These are phyloP conservation scores for Psettodes erumei DNA, from an alignment of 2,113 vertebrate genomes.

Conservation along the genomic window DNA sequence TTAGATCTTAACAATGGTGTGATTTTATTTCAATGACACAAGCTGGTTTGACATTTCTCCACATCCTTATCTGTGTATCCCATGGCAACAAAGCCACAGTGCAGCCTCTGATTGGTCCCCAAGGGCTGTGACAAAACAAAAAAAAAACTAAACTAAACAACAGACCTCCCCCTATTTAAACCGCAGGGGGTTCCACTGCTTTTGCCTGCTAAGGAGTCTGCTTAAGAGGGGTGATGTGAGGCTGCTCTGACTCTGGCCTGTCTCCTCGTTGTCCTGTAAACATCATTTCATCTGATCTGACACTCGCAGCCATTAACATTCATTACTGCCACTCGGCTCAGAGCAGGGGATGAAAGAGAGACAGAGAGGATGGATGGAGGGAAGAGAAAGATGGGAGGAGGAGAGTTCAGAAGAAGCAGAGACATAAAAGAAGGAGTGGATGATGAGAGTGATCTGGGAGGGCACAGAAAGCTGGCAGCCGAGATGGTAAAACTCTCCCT, in stretches of 20 bases:
- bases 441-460: constrained; percentile 49
- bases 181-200: constrained; percentile 49
- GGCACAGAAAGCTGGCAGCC: constrained; percentile 29
- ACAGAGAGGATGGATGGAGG: constrained; percentile 36
- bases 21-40: constrained; percentile 48
- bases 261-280: constrained; percentile 63
- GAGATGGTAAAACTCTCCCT: constrained; percentile 37
- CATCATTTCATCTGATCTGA: constrained; percentile 69
- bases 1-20: constrained; percentile 47
- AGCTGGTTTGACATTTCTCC: constrained; percentile 64
- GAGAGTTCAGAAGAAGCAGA: constrained; percentile 56
- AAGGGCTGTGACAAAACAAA: constrained; percentile 24
- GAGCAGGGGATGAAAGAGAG: constrained; percentile 60
- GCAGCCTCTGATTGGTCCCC: constrained; percentile 70
- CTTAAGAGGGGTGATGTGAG: constrained; percentile 43
- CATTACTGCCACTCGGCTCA: constrained; percentile 63
- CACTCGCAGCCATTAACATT: constrained; percentile 72
- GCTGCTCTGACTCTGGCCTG: constrained; percentile 52
- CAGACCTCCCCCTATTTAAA: constrained; percentile 60
- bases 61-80: constrained; percentile 71
- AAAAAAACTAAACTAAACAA: too few relatives aligned
- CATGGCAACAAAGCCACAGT: constrained; percentile 77
- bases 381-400: constrained; percentile 49
- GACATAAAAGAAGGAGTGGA: constrained; percentile 52
- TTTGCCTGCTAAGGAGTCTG: constrained; percentile 47